Evolutionary conservation across 2,113 vertebrate species (phyloP).

Genomic region (Campylomormyrus numenius): DNA sequence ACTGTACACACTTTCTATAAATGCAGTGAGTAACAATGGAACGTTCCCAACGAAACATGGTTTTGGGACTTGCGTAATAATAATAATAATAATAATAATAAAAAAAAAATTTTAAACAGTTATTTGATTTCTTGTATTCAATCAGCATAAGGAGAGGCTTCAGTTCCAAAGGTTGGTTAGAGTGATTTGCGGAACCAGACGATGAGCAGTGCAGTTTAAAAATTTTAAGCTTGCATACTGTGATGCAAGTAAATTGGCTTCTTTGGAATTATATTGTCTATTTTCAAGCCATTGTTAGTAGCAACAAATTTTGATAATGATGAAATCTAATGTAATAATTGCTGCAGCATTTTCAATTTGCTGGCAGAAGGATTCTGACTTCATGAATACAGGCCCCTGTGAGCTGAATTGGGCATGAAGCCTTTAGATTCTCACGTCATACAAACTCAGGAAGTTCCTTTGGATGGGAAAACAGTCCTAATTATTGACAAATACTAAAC

Average conservation of each 20-base stretch:
- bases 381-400: not conserved
- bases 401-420: not conserved
- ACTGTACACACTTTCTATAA: not conserved
- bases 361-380: not conserved
- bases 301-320: not conserved
- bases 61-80: too few species aligned
- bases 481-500: not conserved
- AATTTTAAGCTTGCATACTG: not conserved
- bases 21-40: too few species aligned
- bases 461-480: not conserved
- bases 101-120: not conserved
- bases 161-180: not conserved
- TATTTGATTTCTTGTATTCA: not conserved
- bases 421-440: not conserved
- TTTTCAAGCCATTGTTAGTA: not conserved
- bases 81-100: too few species aligned
- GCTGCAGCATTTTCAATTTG: not conserved
- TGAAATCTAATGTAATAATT: not conserved
- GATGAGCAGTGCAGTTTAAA: not conserved
- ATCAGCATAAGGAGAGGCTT: not conserved
- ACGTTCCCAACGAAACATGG: too few species aligned
- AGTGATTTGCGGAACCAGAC: not conserved
- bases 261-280: not conserved
- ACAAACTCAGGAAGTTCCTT: not conserved
- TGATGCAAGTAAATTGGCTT: not conserved